Base-by-base conservation (phyloP, 2,113 vertebrate genomes). In the Heterotilapia buettikoferi region DNA sequence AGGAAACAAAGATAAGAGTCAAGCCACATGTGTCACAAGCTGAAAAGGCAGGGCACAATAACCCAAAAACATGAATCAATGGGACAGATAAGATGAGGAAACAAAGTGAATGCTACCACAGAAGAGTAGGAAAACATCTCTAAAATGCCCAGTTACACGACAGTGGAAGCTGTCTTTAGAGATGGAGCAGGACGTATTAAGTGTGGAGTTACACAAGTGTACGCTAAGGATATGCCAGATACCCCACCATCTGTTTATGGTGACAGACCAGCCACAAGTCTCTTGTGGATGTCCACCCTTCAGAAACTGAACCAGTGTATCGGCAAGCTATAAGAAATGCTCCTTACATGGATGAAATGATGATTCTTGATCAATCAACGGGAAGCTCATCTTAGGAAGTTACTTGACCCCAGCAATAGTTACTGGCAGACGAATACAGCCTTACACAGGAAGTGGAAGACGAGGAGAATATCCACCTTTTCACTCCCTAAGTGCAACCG, bases 61-160 rank as follows among this genome's bases (percentile, higher is more conserved):
- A 47, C 24, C 4, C 6, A 73, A 73, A 8, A 47, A 73, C 71
- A 47, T 0, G 43, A 47, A 19, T 73, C 68, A 29, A 76, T 18
- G 0, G 43, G 43, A 12, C 24, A 76, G 71, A 45, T 73, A 24
- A 73, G 0, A 45, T 73, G 38, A 0, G 21, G 1, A 73, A 73
- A 73, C 21, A 73, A 73, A 18, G 71, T 31, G 24, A 76, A 18
- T 29, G 43, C 71, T 47, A 76, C 43, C 24, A 50, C 26, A 29
- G 71, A 6, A 0, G 24, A 1, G 71, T 31, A 19, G 24, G 9
- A 45, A 47, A 47, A 76, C 40, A 76, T 1, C 3, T 76, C 19
- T 24, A 76, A 47, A 45, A 73, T 45, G 21, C 21, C 13, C 13
- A 26, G 11, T 73, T 45, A 45, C 68, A 13, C 6, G 5, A 10